Conservation (phyloP, 2,888 invertebrate genomes). For the Homarus gammarus region DNA sequence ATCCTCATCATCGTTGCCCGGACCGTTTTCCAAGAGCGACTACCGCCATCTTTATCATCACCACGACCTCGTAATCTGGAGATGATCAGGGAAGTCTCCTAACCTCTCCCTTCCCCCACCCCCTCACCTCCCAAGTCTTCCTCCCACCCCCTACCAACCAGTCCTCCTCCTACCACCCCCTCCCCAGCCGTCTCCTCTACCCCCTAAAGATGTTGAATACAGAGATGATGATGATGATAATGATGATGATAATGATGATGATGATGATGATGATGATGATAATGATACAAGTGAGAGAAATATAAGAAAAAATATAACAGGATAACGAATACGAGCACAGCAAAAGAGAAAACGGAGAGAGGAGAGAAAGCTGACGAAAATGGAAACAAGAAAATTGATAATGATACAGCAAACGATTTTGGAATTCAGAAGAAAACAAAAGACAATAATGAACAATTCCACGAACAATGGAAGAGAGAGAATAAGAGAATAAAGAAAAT, state of each 20-base stretch:
- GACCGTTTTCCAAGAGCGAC: not conserved
- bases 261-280: not conserved
- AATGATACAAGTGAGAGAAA: not conserved
- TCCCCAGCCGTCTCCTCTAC: not conserved
- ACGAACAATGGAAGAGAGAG: too few relatives aligned
- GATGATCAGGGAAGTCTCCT: not conserved
- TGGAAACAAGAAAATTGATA: too few relatives aligned
- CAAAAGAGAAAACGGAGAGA: not conserved
- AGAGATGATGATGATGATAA: too few relatives aligned
- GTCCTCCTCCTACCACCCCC: not conserved
- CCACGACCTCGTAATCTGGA: not conserved
- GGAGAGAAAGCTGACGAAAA: not conserved
- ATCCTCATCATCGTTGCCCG: conserved; percentile 3
- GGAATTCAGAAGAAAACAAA: too few relatives aligned
- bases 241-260: too few relatives aligned
- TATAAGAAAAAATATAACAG: not conserved
- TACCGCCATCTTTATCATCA: not conserved
- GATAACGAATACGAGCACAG: not conserved
- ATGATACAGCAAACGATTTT: too few relatives aligned
- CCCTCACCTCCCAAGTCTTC: conserved; percentile 11
- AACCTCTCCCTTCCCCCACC: not conserved
- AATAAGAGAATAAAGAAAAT: too few relatives aligned
- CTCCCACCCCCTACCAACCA: not conserved
- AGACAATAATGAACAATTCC: too few relatives aligned
- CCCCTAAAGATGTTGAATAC: too few relatives aligned